Base-by-base conservation (phyloP, 2,797 vertebrate genomes). In the Sciaenops ocellatus region DNA sequence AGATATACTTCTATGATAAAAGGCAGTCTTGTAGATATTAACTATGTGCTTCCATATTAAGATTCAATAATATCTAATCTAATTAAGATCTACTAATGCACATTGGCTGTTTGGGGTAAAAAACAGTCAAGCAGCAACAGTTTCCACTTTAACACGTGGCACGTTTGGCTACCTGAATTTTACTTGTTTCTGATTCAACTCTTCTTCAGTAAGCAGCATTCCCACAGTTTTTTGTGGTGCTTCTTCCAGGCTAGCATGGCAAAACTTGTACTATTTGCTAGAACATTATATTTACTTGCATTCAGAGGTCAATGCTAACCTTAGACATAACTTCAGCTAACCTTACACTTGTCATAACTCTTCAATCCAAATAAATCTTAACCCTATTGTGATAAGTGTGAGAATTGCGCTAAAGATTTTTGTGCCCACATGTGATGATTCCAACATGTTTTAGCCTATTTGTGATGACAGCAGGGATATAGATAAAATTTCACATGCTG, bases 401-500 rank as follows among this genome's bases (percentile, higher is more conserved):
- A 57, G 10, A 38, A 38, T 0, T 7, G 2, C 6, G 8, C 2
- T 48, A 5, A 15, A 18, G 22, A 41, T 46, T 24, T 57, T 6
- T 22, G 17, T 38, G 3, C 22, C 24, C 22, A 4, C 17, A 6
- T 46, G 38, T 4, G 26, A 62, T 28, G 22, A 65, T 54, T 50
- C 10, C 0, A 56, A 24, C n/a, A 6, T 18, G 74, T 34, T 54
- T 26, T 6, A 20, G 6, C 3, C 47, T 5, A 46, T 9, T 61
- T 51, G 17, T 47, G 46, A 34, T 67, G 47, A 84, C 60, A 54
- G 2, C 55, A n/a, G 18, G 62, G 74, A 70, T 70, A 79, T 81
- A 67, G 87, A 82, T 52, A 57, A 63, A 73, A 87, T 89, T 90
- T 73, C 50, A 75, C 62, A 64, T 51, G 56, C 72, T 18, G 26